Evolutionary conservation across 2,888 invertebrate genomes (phyloP), one percentile per base, ranked within the genome.

Genomic region (Tipula vernalis): DNA sequence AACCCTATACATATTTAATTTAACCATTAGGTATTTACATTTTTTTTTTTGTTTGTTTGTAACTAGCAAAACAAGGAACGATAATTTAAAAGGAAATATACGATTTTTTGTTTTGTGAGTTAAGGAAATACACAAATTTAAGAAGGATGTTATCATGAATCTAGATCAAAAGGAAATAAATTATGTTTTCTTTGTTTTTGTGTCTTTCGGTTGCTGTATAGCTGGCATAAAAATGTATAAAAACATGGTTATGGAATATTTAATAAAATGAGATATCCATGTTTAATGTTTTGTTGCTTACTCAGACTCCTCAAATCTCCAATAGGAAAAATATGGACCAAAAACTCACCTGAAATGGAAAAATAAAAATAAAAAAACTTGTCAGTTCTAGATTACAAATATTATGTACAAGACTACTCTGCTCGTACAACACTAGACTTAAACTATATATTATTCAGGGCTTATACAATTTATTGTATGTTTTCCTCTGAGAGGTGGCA

Each of bases 131-230:
- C 71, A 71, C 28, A 71, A 71, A 71, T 71, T 28, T 71, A 71
- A 71, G 71, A 71, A 71, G 71, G 71, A 71, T 71, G 71, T 71
- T 71, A 71, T 71, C 71, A 71, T 18, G 71, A 28, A 71, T 71
- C 71, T 71, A 71, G 71, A 71, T 71, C 71, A 71, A 71, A 71
- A 71, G 71, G 71, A 71, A 71, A 71, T 71, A 71, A 71, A 71
- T 71, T 71, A 71, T 71, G 71, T 71, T 28, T 71, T 18, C 71
- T 71, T 71, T 13, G 28, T 28, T 71, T 28, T 71, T 5, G n/a
- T 51, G 28, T 71, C 0, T 5, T 39, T n/a, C 15, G 51, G 51
- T 57, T 57, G 51, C 51, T 15, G 5, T 15, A 28, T 28, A 71
- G 71, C 71, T 71, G 12, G 10, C 28, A 71, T n/a, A n/a, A 15